Conservation (phyloP, 1,140 invertebrate species). For the Lepidurus apus region DNA sequence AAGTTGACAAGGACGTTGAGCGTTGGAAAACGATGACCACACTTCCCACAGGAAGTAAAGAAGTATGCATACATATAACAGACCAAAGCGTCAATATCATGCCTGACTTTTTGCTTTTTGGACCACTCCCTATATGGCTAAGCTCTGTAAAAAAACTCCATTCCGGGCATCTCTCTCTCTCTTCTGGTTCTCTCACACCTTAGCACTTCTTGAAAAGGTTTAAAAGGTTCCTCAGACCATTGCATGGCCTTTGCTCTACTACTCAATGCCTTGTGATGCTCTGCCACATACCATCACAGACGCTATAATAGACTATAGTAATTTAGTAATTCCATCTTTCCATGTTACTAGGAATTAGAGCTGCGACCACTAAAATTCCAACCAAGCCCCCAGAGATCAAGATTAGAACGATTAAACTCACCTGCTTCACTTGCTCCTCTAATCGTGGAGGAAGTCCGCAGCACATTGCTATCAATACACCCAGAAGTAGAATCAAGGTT, state of each 20-base stretch:
- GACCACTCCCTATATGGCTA: not conserved
- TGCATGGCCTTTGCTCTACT: no score
- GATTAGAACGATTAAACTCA: not conserved
- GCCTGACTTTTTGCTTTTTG: not conserved
- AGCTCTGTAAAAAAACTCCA: not conserved
- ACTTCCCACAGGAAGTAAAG: not conserved
- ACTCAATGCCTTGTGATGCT: no score
- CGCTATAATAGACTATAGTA: no score
- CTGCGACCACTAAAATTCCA: no score
- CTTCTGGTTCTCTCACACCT: no score
- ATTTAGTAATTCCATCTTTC: no score
- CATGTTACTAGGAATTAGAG: no score
- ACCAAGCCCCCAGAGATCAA: not conserved
- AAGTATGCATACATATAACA: not conserved
- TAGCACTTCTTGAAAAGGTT: no score
- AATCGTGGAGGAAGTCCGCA: conserved; percentile 17
- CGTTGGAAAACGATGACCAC: conserved; percentile 15
- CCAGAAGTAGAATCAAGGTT: not conserved
- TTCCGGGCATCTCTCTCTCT: not conserved
- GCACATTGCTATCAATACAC: conserved; percentile 1
- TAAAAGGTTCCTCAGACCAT: no score
- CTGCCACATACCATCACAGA: no score
- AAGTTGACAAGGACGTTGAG: not conserved
- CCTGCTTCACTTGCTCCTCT: not conserved
- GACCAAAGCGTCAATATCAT: not conserved